Evolutionary conservation across 2,888 invertebrate genomes (phyloP).

Genomic region (Eupeodes latifasciatus): DNA sequence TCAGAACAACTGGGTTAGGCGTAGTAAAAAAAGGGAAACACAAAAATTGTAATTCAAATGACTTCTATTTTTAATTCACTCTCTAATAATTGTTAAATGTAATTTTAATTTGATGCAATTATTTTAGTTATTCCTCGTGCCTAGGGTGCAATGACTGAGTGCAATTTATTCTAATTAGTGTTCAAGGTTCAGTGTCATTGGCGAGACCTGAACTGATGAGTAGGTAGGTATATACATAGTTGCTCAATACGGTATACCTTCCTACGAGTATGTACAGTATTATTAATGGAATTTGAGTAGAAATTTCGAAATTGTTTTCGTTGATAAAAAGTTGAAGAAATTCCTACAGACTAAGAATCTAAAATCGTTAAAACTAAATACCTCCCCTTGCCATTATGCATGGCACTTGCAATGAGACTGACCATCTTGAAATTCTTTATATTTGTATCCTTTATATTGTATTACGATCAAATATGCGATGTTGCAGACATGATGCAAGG

Average conservation of each 20-base stretch:
- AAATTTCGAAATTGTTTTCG: neutral
- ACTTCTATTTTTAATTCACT: slow-evolving; percentile 66
- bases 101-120: slow-evolving; percentile 69
- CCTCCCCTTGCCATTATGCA: too few relatives aligned
- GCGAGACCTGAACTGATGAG: slow-evolving; percentile 3
- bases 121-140: slow-evolving; percentile 42
- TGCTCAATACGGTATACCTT: slow-evolving; percentile 10
- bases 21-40: neutral
- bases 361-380: too few relatives aligned
- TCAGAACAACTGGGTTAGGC: slow-evolving; percentile 2
- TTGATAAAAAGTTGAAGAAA: too few relatives aligned
- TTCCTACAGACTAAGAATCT: too few relatives aligned
- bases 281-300: slow-evolving; percentile 10
- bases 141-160: slow-evolving; percentile 69
- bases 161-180: slow-evolving; percentile 8
- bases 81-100: slow-evolving; percentile 43
- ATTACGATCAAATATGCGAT: too few relatives aligned
- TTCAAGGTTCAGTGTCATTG: slow-evolving; percentile 63
- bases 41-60: slow-evolving; percentile 47
- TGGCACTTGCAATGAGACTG: too few relatives aligned
- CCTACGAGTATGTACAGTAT: neutral
- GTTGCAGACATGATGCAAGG: too few relatives aligned
- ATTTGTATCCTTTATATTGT: too few relatives aligned
- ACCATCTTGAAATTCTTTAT: too few relatives aligned
- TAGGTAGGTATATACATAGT: neutral